phyloP scores from a whole-genome alignment of 1,140 invertebrate genomes.

The Brachionus paranguensis region DNA sequence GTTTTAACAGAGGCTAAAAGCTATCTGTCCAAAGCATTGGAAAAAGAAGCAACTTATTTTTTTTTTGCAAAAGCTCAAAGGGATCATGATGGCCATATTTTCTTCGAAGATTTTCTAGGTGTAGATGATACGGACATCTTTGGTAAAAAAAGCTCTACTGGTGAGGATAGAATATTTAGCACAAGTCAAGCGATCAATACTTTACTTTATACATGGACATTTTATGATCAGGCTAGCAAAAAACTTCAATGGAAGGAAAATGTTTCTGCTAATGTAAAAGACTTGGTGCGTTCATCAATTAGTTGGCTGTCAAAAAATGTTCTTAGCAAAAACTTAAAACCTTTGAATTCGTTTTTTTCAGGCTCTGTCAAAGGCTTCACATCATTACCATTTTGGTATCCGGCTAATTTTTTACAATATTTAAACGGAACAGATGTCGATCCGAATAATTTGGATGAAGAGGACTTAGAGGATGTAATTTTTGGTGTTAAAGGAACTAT shows the following conservation, averaged over 20 bases:
- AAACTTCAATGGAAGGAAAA: constrained; percentile 43
- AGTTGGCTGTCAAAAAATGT: constrained; percentile 44
- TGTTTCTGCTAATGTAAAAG: constrained; percentile 43
- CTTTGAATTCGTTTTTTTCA: constrained; percentile 51
- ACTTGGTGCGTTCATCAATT: constrained; percentile 41
- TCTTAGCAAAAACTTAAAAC: constrained; percentile 44
- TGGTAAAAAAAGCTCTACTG: constrained; percentile 43
- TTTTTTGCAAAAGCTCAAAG: neutral
- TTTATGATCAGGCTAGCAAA: constrained; percentile 40
- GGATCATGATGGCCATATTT: constrained; percentile 41
- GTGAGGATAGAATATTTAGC: constrained; percentile 48
- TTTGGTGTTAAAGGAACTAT: constrained; percentile 44
- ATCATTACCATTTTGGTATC: constrained; percentile 47
- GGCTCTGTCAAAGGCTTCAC: constrained; percentile 46
- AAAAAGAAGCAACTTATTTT: neutral
- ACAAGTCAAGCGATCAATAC: constrained; percentile 47
- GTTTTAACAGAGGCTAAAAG: constrained; percentile 20
- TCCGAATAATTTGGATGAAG: neutral
- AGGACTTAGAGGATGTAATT: constrained; percentile 15
- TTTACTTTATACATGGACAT: constrained; percentile 44
- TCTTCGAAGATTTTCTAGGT: constrained; percentile 50
- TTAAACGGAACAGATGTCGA: constrained; percentile 44
- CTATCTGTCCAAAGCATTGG: constrained; percentile 8
- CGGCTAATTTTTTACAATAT: constrained; percentile 46
- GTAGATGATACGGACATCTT: constrained; percentile 44